Conservation (phyloP, 2,113 vertebrate species). For the Archilochus colubris region DNA sequence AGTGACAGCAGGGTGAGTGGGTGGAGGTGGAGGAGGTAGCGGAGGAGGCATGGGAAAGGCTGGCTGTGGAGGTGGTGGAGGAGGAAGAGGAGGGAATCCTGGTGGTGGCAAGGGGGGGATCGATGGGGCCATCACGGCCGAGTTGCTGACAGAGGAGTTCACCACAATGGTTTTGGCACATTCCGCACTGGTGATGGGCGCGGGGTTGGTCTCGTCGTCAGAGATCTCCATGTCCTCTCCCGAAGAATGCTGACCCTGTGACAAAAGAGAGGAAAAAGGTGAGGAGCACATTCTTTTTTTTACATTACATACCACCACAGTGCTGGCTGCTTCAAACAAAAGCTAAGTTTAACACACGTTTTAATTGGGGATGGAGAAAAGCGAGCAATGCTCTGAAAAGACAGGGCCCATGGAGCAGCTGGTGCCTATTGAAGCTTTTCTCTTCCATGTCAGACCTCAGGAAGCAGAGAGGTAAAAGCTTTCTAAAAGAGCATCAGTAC, state of each 20-base stretch:
- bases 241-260: conserved; percentile 89
- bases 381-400: neutral
- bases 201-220: conserved; percentile 91
- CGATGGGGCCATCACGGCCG: conserved; percentile 79
- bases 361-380: conserved; percentile 22
- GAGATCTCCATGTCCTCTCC: conserved; percentile 99
- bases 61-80: conserved; percentile 67
- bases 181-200: conserved; percentile 86
- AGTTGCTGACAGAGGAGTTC: conserved; percentile 84
- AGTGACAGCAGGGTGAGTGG: conserved; percentile 69
- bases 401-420: neutral
- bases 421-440: conserved; percentile 46
- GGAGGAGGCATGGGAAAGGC: conserved; percentile 80
- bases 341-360: conserved; percentile 32
- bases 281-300: neutral
- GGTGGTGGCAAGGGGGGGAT: conserved; percentile 84
- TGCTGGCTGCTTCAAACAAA: neutral
- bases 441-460: conserved; percentile 6
- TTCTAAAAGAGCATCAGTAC: conserved; percentile 19
- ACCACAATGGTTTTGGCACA: conserved; percentile 93
- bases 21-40: conserved; percentile 76
- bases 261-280: conserved; percentile 25
- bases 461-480: conserved; percentile 29
- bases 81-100: conserved; percentile 84
- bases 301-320: neutral